Conservation (phyloP, 2,113 vertebrate species). For the Pollachius pollachius region DNA sequence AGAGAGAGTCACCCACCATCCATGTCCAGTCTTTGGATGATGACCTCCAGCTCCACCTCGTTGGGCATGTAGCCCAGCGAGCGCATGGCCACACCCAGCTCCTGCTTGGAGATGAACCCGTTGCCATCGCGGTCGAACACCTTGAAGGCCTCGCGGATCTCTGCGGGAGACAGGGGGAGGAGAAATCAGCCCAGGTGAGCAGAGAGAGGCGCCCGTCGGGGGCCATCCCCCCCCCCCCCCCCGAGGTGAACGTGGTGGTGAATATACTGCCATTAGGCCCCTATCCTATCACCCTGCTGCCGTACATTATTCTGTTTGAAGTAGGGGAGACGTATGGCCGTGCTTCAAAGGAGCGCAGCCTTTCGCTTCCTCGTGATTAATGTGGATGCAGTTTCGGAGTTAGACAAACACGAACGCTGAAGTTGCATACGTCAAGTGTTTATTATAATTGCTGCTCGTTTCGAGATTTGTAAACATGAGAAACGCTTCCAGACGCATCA, state of each 20-base stretch:
- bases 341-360: slow-evolving; percentile 43
- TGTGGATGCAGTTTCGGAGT: slow-evolving; percentile 22
- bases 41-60: slow-evolving; percentile 94
- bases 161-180: slow-evolving; percentile 55
- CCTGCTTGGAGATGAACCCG: slow-evolving; percentile 96
- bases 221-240: neutral
- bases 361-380: slow-evolving; percentile 30
- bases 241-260: slow-evolving; percentile 43
- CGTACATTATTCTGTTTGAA: slow-evolving; percentile 58
- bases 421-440: too few species aligned
- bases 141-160: slow-evolving; percentile 94
- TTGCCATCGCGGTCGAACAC: slow-evolving; percentile 94
- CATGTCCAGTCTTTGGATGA: slow-evolving; percentile 94
- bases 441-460: too few species aligned
- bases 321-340: slow-evolving; percentile 41
- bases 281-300: slow-evolving; percentile 26
- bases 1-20: slow-evolving; percentile 75
- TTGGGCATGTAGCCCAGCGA: slow-evolving; percentile 97
- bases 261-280: slow-evolving; percentile 44
- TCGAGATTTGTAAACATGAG: too few species aligned
- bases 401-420: too few species aligned
- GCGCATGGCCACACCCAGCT: slow-evolving; percentile 92
- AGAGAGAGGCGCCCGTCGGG: neutral
- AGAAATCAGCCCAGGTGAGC: neutral
- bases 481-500: too few species aligned